Percentiles rank a stretch among this genome's conserved stretches.
Conservation (phyloP, 2,113 vertebrate species). For the Hepsetus odoe region DNA sequence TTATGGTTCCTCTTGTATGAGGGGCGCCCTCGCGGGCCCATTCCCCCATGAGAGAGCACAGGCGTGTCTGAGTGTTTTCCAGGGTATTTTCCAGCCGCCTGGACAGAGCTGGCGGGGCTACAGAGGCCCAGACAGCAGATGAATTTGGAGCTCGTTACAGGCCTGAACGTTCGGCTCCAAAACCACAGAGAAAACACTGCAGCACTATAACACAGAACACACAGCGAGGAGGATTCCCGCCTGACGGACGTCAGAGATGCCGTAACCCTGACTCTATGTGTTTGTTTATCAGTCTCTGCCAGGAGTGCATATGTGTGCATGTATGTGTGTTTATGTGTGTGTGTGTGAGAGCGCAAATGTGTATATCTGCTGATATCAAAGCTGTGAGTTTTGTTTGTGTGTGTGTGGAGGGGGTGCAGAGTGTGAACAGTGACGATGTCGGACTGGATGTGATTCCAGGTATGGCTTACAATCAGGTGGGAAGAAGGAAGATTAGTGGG, state of each 20-base stretch:
- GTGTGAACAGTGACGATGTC: conserved; percentile 37
- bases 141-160: conserved; percentile 64
- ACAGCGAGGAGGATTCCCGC: conserved; percentile 68
- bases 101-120: conserved; percentile 66
- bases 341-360: not conserved
- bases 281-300: not conserved
- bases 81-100: conserved; percentile 68
- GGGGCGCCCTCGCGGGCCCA: conserved; percentile 56
- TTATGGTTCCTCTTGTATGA: conserved; percentile 58
- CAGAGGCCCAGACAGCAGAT: conserved; percentile 67
- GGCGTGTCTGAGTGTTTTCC: conserved; percentile 66
- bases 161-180: conserved; percentile 67
- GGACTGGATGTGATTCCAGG: conserved; percentile 21
- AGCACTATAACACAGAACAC: conserved; percentile 56
- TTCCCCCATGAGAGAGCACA: conserved; percentile 57
- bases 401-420: conserved; percentile 1
- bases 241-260: conserved; percentile 50
- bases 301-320: not conserved
- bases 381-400: not conserved
- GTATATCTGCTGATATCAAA: too few species aligned
- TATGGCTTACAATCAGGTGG: conserved; percentile 11
- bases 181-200: conserved; percentile 66
- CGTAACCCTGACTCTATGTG: conserved; percentile 28
- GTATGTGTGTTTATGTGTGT: conserved; percentile 10
- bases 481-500: not conserved